Evolutionary conservation across 2,797 vertebrate species (phyloP).

Genomic region (Cirrhinus molitorella): DNA sequence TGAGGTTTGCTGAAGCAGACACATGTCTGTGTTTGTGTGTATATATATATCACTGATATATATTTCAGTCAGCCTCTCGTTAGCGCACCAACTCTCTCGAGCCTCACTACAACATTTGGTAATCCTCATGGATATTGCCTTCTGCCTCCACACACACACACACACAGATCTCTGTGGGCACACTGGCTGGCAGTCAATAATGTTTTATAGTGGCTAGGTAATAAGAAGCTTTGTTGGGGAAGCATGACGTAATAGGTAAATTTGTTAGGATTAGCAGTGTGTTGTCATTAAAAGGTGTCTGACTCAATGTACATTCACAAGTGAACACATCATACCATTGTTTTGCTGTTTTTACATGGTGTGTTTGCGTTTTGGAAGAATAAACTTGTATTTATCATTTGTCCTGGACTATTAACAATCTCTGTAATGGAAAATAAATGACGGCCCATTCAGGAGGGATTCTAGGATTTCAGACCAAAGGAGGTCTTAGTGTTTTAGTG

Average conservation of each 20-base stretch:
- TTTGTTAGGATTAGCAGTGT: constrained; percentile 63
- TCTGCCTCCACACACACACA: constrained; percentile 49
- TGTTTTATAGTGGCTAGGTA: constrained; percentile 59
- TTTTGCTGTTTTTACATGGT: background rate
- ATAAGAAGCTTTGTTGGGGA: constrained; percentile 54
- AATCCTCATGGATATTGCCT: constrained; percentile 32
- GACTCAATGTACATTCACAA: constrained; percentile 25
- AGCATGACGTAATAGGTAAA: constrained; percentile 65
- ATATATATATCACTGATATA: background rate
- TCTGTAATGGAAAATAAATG: background rate
- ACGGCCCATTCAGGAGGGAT: background rate
- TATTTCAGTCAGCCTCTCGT: background rate
- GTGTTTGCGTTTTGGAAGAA: background rate
- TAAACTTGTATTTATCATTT: background rate
- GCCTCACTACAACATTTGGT: constrained; percentile 14
- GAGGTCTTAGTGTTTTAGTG: background rate
- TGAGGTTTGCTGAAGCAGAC: background rate
- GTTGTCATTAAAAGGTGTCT: constrained; percentile 50
- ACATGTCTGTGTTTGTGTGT: background rate
- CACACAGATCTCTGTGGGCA: constrained; percentile 54
- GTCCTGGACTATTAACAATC: background rate
- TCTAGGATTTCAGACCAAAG: background rate
- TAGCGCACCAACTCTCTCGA: background rate
- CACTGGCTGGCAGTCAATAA: constrained; percentile 48
- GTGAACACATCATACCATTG: background rate